A percentile compares a stretch with the other conserved stretches of the same genome.
phyloP scores from a whole-genome alignment of 2,888 invertebrate genomes.

The Siphlonurus alternatus region DNA sequence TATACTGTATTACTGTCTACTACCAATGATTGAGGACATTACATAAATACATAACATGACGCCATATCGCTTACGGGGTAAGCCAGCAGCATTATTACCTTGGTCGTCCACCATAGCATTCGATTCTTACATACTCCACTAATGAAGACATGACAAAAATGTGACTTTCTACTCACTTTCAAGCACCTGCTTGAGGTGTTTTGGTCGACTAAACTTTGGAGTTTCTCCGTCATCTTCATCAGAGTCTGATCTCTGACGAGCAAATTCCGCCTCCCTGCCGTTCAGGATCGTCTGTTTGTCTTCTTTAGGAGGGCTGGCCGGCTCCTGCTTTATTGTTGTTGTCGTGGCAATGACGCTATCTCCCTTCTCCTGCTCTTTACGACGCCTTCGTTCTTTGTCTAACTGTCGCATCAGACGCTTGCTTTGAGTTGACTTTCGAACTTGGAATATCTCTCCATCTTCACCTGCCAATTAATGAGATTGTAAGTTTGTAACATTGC shows the following conservation, averaged over 20 bases:
- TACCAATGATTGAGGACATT: no score
- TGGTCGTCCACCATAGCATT: no score
- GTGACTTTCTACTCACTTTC: no score
- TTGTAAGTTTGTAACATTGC: background rate
- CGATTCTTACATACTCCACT: no score
- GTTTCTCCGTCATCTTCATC: slow-evolving; percentile 29
- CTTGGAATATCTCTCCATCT: slow-evolving; percentile 79
- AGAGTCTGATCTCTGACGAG: slow-evolving; percentile 50
- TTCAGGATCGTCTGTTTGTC: slow-evolving; percentile 42
- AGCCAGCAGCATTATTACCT: no score
- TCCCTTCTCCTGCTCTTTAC: slow-evolving; percentile 23
- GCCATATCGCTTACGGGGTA: no score
- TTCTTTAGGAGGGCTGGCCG: slow-evolving; percentile 19
- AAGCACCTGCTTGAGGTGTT: slow-evolving; percentile 61
- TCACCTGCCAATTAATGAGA: slow-evolving; percentile 37
- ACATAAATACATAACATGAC: no score
- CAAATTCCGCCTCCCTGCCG: slow-evolving; percentile 68
- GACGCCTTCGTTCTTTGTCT: slow-evolving; percentile 55
- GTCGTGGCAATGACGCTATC: background rate
- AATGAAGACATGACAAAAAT: no score
- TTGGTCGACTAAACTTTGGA: slow-evolving; percentile 43
- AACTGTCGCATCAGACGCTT: slow-evolving; percentile 71
- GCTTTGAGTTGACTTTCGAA: slow-evolving; percentile 89
- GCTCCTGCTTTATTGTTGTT: background rate
- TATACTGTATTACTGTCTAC: no score